A percentile compares a stretch with the other conserved stretches of the same genome.
Conservation (phyloP, 2,888 invertebrate species). For the Metacarcinus magister region DNA sequence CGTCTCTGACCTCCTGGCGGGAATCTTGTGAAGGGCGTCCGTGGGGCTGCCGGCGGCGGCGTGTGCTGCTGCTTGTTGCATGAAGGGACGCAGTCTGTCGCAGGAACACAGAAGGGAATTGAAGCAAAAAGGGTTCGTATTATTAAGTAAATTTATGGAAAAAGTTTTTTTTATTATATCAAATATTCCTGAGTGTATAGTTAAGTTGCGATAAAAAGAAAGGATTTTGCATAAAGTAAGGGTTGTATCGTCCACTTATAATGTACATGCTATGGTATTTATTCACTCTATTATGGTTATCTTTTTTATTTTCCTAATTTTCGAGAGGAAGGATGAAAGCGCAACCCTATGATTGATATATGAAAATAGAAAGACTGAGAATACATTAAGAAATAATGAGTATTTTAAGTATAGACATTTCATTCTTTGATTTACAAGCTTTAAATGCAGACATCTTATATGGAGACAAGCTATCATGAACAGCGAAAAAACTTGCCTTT, state of each 20-base stretch:
- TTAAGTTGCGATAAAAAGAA: background rate
- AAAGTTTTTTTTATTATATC: background rate
- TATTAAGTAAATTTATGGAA: background rate
- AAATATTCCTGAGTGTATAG: background rate
- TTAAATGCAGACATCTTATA: background rate
- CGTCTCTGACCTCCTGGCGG: background rate
- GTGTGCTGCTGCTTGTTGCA: constrained; percentile 11
- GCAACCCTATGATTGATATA: background rate
- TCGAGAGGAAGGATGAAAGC: background rate
- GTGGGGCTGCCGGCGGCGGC: background rate
- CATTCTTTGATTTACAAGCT: background rate
- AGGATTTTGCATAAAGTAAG: background rate
- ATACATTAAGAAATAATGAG: background rate
- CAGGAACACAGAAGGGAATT: background rate
- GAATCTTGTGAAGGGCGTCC: background rate
- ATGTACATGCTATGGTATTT: background rate
- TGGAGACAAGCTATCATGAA: background rate
- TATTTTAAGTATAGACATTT: background rate
- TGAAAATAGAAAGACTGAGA: background rate
- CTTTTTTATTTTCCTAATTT: background rate
- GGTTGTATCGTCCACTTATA: background rate
- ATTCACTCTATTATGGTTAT: background rate
- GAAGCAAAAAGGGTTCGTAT: background rate
- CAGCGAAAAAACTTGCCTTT: background rate
- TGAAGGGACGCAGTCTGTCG: background rate